Conservation (phyloP, 1,140 invertebrate species). For the Hycleus cichorii region DNA sequence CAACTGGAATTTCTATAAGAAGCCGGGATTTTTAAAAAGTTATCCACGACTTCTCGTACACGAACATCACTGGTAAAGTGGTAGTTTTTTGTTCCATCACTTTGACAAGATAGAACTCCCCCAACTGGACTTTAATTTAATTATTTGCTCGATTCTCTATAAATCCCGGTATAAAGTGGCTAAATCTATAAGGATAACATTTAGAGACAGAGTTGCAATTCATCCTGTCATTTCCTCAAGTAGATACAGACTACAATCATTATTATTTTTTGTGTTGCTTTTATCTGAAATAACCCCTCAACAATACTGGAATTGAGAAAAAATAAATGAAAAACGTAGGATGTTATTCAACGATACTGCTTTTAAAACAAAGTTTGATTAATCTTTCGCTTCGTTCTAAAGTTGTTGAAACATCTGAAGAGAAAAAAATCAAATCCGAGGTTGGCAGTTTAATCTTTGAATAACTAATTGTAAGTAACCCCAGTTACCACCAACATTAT, state of each 20-base stretch:
- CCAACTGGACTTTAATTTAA: background rate
- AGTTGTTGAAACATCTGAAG: too few relatives aligned
- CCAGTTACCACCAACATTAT: too few relatives aligned
- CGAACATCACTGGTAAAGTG: background rate
- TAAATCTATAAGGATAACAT: too few relatives aligned
- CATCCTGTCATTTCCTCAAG: background rate
- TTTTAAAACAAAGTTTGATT: too few relatives aligned
- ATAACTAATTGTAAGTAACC: too few relatives aligned
- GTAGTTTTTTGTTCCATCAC: background rate
- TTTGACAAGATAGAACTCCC: background rate
- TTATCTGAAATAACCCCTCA: too few relatives aligned
- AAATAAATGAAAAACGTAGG: too few relatives aligned
- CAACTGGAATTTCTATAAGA: slow-evolving; percentile 15
- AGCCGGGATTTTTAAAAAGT: slow-evolving; percentile 15
- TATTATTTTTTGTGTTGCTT: background rate
- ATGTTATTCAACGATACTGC: too few relatives aligned
- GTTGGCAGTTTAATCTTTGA: too few relatives aligned
- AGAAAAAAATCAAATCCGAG: too few relatives aligned
- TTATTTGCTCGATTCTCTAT: background rate
- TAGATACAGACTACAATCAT: background rate
- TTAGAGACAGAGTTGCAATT: background rate
- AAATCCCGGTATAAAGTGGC: background rate
- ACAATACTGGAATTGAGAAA: too few relatives aligned
- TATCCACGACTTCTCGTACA: slow-evolving; percentile 4
- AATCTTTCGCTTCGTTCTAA: too few relatives aligned